Conservation (phyloP, 2,888 invertebrate species). For the Pinctada fucata region DNA sequence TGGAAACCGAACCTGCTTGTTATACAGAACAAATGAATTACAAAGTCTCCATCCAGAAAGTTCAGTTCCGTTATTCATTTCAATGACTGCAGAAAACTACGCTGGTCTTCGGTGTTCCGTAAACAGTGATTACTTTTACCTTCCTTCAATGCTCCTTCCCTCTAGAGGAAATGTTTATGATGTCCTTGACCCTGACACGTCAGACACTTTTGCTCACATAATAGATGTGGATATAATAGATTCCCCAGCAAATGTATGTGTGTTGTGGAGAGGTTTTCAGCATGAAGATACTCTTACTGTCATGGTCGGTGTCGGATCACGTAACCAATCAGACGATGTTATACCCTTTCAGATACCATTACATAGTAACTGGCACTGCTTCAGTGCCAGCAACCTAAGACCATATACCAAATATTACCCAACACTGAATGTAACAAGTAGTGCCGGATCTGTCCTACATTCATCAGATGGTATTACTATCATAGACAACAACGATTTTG, state of each 20-base stretch:
- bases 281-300: conserved; percentile 31
- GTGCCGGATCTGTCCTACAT: conserved; percentile 24
- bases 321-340: conserved; percentile 23
- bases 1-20: not conserved
- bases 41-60: conserved; percentile 21
- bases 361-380: not conserved
- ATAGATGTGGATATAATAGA: not conserved
- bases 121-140: conserved; percentile 26
- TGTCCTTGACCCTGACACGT: conserved; percentile 31
- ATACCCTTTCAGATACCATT: conserved; percentile 7
- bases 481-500: conserved; percentile 15
- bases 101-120: conserved; percentile 47
- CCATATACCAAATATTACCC: conserved; percentile 14
- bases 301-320: conserved; percentile 38
- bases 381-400: not conserved
- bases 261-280: conserved; percentile 35
- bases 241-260: conserved; percentile 22
- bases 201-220: not conserved
- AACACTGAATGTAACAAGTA: conserved; percentile 19
- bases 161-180: conserved; percentile 40
- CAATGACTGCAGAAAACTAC: conserved; percentile 45
- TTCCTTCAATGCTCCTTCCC: conserved; percentile 47
- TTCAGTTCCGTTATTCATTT: conserved; percentile 32
- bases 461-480: conserved; percentile 37
- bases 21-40: conserved; percentile 11